These are phyloP conservation scores for Cassiopea xamachana DNA, from an alignment of 30 jellyfish, hydroid and myxozoan species.

Conservation along the genomic window DNA sequence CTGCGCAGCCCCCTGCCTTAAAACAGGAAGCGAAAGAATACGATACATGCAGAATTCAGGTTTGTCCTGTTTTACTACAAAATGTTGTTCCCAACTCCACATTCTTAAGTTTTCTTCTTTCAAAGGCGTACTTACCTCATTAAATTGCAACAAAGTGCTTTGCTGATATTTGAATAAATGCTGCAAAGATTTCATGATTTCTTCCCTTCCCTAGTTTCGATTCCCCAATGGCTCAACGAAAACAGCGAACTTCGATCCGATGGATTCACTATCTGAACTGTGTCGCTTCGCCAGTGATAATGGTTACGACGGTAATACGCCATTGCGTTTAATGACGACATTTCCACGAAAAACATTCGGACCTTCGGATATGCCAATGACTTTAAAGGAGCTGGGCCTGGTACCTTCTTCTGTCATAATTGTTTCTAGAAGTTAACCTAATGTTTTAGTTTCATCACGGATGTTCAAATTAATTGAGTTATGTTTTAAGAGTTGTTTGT, in stretches of 20 bases:
- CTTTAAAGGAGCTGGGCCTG: constrained; percentile 87
- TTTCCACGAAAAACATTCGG: constrained; percentile 88
- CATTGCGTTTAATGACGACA: constrained; percentile 86
- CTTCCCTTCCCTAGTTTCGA: constrained; percentile 70
- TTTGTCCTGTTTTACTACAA: not conserved
- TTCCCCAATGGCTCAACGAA: constrained; percentile 85
- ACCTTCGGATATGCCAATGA: constrained; percentile 69
- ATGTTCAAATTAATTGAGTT: not conserved
- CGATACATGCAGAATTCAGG: constrained; percentile 85
- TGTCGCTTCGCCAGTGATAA: constrained; percentile 60
- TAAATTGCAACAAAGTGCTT: too few relatives aligned
- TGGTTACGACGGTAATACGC: constrained; percentile 76
- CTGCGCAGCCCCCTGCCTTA: constrained; percentile 20
- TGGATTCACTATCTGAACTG: constrained; percentile 67
- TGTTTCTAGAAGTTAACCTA: constrained; percentile 51
- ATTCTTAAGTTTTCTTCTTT: too few relatives aligned
- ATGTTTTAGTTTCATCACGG: not conserved
- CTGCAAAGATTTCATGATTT: not conserved
- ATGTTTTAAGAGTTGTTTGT: not conserved
- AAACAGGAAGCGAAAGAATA: constrained; percentile 70
- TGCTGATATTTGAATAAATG: too few relatives aligned
- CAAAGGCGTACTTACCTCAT: too few relatives aligned
- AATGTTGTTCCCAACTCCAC: too few relatives aligned
- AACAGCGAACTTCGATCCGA: constrained; percentile 79
- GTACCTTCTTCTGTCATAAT: constrained; percentile 90